Percentiles rank a stretch among this genome's conserved stretches.
Conservation (phyloP, 2,113 vertebrate species). For the Tachycineta bicolor region DNA sequence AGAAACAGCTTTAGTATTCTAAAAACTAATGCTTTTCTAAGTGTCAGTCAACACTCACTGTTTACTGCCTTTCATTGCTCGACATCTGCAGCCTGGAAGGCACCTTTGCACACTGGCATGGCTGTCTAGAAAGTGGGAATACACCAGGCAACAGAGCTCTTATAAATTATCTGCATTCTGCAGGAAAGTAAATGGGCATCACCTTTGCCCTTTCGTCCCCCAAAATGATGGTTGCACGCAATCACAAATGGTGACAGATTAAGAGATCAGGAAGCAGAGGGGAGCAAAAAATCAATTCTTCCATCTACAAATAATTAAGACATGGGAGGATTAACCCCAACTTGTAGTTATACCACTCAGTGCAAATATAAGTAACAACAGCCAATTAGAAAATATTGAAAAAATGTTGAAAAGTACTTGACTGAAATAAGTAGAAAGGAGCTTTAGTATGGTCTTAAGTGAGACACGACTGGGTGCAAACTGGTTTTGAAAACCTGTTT, state of each 20-base stretch:
- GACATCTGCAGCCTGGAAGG: constrained; percentile 8
- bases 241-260: constrained; percentile 58
- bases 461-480: background rate
- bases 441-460: background rate
- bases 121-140: constrained; percentile 13
- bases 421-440: background rate
- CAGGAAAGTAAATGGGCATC: constrained; percentile 49
- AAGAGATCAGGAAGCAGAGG: background rate
- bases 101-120: background rate
- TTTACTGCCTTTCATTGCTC: background rate
- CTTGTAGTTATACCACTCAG: constrained; percentile 15
- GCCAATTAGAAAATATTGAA: background rate
- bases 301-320: constrained; percentile 75
- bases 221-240: constrained; percentile 38
- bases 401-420: background rate
- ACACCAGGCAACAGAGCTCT: background rate
- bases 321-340: constrained; percentile 62
- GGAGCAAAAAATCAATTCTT: constrained; percentile 37
- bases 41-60: background rate
- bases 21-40: background rate
- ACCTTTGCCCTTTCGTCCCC: constrained; percentile 48
- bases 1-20: background rate
- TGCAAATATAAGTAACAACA: constrained; percentile 39
- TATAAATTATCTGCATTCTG: constrained; percentile 59
- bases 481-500: background rate